A percentile compares a stretch with the other conserved stretches of the same genome.
phyloP scores from a whole-genome alignment of 35 echinoderm and acorn worm genomes.

The Eucidaris tribuloides region DNA sequence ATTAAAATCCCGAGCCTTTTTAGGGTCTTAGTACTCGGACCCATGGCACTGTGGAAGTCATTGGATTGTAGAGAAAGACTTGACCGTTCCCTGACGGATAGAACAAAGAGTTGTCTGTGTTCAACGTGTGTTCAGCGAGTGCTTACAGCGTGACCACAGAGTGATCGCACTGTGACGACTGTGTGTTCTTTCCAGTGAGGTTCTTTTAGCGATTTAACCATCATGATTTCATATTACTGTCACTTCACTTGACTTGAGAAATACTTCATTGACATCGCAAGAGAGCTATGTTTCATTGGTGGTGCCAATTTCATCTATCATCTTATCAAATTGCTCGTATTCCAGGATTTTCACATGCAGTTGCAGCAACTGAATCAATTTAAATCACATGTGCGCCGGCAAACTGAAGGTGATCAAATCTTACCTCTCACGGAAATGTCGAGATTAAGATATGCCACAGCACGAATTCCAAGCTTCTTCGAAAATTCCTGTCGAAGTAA shows the following conservation, averaged over 20 bases:
- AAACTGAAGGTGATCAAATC: background rate
- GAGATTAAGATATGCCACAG: constrained; percentile 80
- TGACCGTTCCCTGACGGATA: too few species aligned
- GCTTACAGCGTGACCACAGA: too few species aligned
- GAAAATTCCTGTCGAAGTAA: constrained; percentile 92
- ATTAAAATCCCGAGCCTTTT: too few species aligned
- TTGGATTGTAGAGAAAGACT: too few species aligned
- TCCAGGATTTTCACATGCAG: background rate
- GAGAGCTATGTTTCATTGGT: background rate
- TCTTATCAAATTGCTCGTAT: background rate
- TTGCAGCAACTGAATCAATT: background rate
- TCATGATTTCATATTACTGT: too few species aligned
- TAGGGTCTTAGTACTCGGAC: too few species aligned
- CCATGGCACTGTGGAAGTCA: too few species aligned
- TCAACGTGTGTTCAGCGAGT: too few species aligned
- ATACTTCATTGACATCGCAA: background rate
- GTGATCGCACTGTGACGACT: too few species aligned
- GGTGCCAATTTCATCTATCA: background rate
- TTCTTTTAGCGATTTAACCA: too few species aligned
- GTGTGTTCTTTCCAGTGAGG: too few species aligned
- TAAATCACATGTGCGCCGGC: background rate
- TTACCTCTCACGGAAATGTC: constrained; percentile 76
- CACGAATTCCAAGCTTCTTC: constrained; percentile 62
- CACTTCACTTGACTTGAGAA: background rate
- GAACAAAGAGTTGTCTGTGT: too few species aligned